Percentiles rank a stretch among this genome's conserved stretches.
phyloP scores from a whole-genome alignment of 2,797 vertebrate genomes.

The Oreochromis grahami region DNA sequence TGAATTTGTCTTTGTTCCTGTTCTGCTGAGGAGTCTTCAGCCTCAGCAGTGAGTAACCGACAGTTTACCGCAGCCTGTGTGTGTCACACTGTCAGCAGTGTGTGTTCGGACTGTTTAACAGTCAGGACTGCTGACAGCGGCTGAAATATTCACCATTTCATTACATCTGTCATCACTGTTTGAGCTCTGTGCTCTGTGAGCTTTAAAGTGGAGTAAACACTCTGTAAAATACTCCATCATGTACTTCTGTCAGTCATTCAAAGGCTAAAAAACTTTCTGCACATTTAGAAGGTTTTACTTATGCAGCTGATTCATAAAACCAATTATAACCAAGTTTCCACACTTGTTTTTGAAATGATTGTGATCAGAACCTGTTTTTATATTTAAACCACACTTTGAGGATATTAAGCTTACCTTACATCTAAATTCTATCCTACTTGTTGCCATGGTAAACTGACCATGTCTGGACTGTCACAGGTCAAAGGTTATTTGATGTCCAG shows the following conservation, averaged over 20 bases:
- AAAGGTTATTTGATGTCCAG: not conserved
- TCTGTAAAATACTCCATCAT: not conserved
- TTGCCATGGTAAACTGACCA: not conserved
- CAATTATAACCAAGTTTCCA: not conserved
- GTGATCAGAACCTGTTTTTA: not conserved
- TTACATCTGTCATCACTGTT: not conserved
- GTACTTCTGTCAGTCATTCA: not conserved
- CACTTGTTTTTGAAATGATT: not conserved
- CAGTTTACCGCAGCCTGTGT: not conserved
- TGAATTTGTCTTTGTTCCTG: not conserved
- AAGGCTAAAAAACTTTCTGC: rapidly evolving
- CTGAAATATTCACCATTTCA: not conserved
- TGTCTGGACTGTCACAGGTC: not conserved
- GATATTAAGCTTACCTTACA: not conserved
- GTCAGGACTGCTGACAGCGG: not conserved
- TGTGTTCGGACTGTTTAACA: not conserved
- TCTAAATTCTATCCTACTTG: not conserved
- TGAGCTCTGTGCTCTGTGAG: not conserved
- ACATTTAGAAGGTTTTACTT: not conserved
- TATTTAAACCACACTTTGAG: not conserved
- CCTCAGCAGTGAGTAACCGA: not conserved
- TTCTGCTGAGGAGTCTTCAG: not conserved
- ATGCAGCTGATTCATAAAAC: not conserved
- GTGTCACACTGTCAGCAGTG: slow-evolving; percentile 1
- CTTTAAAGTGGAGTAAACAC: not conserved